Conservation (phyloP, 2,797 vertebrate species). For the Hypotaenidia okinawae region DNA sequence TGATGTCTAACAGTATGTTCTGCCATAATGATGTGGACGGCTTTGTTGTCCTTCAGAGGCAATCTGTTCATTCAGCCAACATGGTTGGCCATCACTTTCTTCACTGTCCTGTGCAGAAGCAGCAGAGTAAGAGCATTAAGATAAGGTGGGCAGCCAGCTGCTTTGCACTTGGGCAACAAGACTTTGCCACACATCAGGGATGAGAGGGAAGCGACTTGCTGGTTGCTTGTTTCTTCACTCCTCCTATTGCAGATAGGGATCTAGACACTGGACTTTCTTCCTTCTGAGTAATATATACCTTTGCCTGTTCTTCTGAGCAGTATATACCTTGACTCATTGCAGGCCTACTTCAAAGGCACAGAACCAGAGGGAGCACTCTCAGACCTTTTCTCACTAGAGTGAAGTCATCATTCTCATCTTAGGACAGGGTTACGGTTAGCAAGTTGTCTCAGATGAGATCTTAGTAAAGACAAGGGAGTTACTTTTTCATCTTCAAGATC, state of each 20-base stretch:
- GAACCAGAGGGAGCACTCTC: neutral
- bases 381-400: neutral
- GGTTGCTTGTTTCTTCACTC: neutral
- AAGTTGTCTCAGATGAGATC: neutral
- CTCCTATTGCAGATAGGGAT: neutral
- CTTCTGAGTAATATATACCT: conserved; percentile 3
- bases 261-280: neutral
- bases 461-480: neutral
- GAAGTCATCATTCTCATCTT: neutral
- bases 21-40: neutral
- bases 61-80: neutral
- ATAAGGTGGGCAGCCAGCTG: neutral
- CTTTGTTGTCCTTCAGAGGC: neutral
- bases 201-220: neutral
- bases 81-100: neutral
- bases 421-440: neutral
- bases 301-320: conserved; percentile 43
- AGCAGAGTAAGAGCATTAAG: neutral
- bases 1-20: neutral
- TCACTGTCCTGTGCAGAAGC: neutral
- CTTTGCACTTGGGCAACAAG: neutral
- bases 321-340: conserved; percentile 13
- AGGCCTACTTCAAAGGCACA: conserved; percentile 44
- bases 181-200: neutral
- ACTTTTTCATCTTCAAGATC: neutral